Evolutionary conservation across 2,113 vertebrate species (phyloP).

Genomic region (Bufo bufo): DNA sequence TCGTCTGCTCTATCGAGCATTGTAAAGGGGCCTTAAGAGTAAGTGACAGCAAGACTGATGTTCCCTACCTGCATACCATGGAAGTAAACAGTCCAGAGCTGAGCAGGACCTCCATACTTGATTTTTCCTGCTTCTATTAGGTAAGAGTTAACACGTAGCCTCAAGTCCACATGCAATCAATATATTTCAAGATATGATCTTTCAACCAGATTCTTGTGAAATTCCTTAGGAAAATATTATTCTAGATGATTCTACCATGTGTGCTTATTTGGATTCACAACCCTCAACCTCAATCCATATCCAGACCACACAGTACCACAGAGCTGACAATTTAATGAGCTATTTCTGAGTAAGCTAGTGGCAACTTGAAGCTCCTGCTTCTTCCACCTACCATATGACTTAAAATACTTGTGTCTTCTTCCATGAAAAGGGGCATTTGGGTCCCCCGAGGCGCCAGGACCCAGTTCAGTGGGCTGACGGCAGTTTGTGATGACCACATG

Average conservation of each 20-base stretch:
- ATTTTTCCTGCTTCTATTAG: background rate
- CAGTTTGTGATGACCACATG: too few species aligned
- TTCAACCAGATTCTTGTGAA: background rate
- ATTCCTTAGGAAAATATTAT: conserved; percentile 36
- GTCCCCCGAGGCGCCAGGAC: too few species aligned
- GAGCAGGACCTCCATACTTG: background rate
- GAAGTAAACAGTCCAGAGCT: background rate
- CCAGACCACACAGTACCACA: background rate
- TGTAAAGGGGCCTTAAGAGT: background rate
- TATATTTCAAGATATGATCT: background rate
- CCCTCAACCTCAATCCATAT: background rate
- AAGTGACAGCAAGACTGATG: background rate
- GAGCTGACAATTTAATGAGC: background rate
- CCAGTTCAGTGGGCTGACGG: too few species aligned
- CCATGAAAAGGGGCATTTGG: too few species aligned
- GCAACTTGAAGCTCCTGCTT: too few species aligned
- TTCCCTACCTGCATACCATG: background rate
- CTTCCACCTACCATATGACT: too few species aligned
- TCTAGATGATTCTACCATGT: background rate
- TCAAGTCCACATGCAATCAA: background rate
- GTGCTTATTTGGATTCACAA: background rate
- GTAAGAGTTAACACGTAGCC: background rate
- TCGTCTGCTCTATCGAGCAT: too few species aligned
- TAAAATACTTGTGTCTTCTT: too few species aligned
- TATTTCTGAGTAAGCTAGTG: background rate